phyloP scores from a whole-genome alignment of 2,797 vertebrate species.

The Emydoidea blandingii region DNA sequence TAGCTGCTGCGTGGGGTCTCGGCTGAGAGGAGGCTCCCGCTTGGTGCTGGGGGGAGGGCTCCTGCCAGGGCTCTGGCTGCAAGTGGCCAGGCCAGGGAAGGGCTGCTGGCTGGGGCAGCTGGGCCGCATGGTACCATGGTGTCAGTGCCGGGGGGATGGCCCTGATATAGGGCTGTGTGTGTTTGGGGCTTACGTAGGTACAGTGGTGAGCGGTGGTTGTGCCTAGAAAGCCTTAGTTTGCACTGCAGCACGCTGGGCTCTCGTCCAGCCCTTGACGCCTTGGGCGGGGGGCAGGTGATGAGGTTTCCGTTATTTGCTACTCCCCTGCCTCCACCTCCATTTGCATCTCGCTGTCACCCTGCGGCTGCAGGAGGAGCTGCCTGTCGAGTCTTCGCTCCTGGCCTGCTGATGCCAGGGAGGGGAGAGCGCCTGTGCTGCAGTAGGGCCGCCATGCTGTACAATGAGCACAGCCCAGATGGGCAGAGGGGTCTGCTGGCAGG shows the following conservation, averaged over 20 bases:
- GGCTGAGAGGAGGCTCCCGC: background rate
- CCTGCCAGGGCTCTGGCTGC: conserved; percentile 12
- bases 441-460: rapidly evolving
- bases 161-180: background rate
- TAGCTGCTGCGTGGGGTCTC: conserved; percentile 8
- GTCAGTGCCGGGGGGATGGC: rapidly evolving
- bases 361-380: background rate
- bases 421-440: rapidly evolving
- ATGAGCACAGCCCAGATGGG: background rate
- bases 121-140: background rate
- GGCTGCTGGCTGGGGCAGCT: background rate
- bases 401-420: background rate
- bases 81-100: background rate
- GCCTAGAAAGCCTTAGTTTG: background rate
- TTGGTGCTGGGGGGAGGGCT: conserved; percentile 9
- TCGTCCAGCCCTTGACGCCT: background rate
- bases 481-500: background rate
- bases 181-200: background rate
- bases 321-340: background rate
- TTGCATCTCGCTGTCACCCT: too few species aligned
- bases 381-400: background rate
- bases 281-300: too few species aligned
- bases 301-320: background rate
- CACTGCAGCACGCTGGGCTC: background rate
- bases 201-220: too few species aligned